Evolutionary conservation across 2,888 invertebrate genomes (phyloP), one percentile per base, ranked within the genome.

Genomic region (Trimorus sp.): DNA sequence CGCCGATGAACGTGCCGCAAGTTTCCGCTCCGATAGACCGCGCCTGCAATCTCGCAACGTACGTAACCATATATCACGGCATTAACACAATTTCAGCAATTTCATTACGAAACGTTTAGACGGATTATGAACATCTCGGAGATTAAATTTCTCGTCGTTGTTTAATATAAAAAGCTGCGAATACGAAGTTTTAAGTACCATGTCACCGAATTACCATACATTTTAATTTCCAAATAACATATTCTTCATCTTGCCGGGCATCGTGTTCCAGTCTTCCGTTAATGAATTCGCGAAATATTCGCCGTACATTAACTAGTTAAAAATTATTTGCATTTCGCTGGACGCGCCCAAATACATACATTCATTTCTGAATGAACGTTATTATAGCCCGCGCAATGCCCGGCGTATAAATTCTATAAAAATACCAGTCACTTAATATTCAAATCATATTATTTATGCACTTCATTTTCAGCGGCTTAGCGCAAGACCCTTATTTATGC

Each of bases 301-400:
- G 6, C 26, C n/a, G 51, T 65, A 65, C 63, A 51, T 65, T 65
- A 65, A 38, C 15, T 49, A 51, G 38, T 51, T 65, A 65, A 65
- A 62, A 65, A 65, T 51, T 7, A 65, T 65, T 65, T 65, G 51
- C 63, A 65, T 65, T 65, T 65, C 63, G 38, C 38, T 65, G n/a
- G 8, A 9, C n/a, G 48, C 48, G 48, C 48, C 49, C 51, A 65
- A 48, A 62, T 51, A 65, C 51, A 65, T 65, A 49, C 49, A 49
- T 65, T 62, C n/a, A 12, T 11, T 40, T 40, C 40, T 11, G n/a
- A 16, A 56, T 37, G 56, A 37, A 37, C 56, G 56, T 53, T 53
- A 53, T 62, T 62, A 62, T 62, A 36, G 40, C 62, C n/a, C n/a
- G n/a, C n/a, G n/a, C n/a, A n/a, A n/a, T n/a, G n/a, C n/a, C 11